These are phyloP conservation scores for Synergus gifuensis DNA, from an alignment of 2,888 invertebrate genomes.

Conservation along the genomic window DNA sequence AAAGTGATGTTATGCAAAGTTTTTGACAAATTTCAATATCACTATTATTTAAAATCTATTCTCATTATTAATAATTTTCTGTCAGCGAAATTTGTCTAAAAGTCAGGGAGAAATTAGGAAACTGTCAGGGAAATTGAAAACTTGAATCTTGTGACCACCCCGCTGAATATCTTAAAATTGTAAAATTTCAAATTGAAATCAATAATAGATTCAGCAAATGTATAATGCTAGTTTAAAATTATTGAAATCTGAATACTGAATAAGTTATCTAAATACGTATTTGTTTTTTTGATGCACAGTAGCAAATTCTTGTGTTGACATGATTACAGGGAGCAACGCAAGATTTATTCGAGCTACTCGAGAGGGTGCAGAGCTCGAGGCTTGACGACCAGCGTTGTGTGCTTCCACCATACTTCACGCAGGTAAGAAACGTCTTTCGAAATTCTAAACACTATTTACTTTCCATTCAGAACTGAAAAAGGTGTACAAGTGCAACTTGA, in stretches of 20 bases:
- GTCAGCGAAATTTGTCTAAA: no score
- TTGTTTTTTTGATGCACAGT: not conserved
- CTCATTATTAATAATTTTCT: no score
- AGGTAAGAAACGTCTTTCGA: slow-evolving; percentile 81
- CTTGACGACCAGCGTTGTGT: slow-evolving; percentile 98
- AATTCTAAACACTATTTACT: not conserved
- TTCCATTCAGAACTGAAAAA: not conserved
- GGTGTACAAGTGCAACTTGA: not conserved
- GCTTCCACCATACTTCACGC: slow-evolving; percentile 93
- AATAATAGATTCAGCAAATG: not conserved
- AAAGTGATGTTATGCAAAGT: no score
- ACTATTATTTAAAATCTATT: no score
- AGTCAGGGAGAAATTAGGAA: no score
- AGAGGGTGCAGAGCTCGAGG: slow-evolving; percentile 95
- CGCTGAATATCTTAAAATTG: no score
- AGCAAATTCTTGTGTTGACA: slow-evolving; percentile 33
- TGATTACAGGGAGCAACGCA: slow-evolving; percentile 76
- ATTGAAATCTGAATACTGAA: not conserved
- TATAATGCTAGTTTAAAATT: not conserved
- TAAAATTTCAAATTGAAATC: not conserved
- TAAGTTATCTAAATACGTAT: not conserved
- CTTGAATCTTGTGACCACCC: no score
- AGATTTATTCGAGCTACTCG: slow-evolving; percentile 96
- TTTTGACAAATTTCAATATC: no score
- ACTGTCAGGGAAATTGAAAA: no score